Conservation (phyloP, 2,113 vertebrate species). For the Zosterops lateralis region DNA sequence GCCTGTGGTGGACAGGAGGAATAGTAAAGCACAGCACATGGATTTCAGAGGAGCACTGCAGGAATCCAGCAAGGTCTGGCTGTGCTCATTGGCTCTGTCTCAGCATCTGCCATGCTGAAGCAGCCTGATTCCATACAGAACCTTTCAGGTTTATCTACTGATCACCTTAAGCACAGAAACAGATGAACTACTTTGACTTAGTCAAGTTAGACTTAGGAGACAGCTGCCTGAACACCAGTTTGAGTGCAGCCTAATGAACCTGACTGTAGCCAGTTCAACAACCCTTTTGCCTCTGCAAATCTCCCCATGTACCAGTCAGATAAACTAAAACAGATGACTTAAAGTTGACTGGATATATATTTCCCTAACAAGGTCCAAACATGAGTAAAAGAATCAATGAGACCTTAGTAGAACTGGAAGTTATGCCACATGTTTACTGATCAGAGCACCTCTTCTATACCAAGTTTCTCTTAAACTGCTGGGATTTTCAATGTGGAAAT, state of each 20-base stretch:
- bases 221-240: background rate
- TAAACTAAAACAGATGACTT: background rate
- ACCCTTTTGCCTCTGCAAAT: background rate
- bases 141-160: background rate
- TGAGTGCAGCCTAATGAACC: background rate
- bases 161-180: background rate
- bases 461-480: background rate
- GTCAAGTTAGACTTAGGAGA: background rate
- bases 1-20: background rate
- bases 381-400: background rate
- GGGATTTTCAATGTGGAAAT: background rate
- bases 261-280: background rate
- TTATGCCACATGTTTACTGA: background rate
- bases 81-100: background rate
- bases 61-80: background rate
- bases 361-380: background rate
- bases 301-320: background rate
- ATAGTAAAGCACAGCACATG: background rate
- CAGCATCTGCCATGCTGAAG: background rate
- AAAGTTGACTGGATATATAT: background rate
- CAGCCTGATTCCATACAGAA: background rate
- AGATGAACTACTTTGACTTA: background rate
- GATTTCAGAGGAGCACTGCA: background rate
- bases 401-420: background rate
- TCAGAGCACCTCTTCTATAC: background rate